These are phyloP conservation scores for Lepidurus couesii DNA, from an alignment of 1,140 invertebrate species.

Conservation along the genomic window DNA sequence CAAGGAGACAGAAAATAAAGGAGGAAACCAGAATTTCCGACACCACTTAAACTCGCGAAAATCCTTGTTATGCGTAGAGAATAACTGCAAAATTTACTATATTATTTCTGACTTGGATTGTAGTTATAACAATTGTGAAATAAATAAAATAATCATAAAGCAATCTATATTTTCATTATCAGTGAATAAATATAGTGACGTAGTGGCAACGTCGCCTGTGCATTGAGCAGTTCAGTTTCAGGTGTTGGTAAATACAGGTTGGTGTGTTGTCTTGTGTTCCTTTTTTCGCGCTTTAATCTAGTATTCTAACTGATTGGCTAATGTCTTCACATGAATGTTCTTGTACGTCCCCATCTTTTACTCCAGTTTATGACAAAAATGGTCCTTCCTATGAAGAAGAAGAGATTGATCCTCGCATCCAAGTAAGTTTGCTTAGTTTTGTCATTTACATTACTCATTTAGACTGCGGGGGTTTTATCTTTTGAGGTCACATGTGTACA, in stretches of 20 bases:
- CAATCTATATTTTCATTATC: no score
- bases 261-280: neutral
- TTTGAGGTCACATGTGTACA: neutral
- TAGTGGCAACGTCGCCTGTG: conserved; percentile 1
- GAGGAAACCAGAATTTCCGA: no score
- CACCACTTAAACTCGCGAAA: no score
- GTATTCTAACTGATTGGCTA: neutral
- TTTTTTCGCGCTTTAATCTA: neutral
- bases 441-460: conserved; percentile 14
- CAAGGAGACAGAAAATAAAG: no score
- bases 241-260: neutral
- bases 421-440: conserved; percentile 33
- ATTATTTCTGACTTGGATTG: no score
- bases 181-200: neutral
- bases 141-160: no score
- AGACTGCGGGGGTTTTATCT: neutral
- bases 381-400: conserved; percentile 30
- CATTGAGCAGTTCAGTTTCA: neutral
- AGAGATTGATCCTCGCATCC: conserved; percentile 38
- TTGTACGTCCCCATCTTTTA: neutral
- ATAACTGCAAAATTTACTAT: no score
- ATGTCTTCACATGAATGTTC: conserved; percentile 22
- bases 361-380: conserved; percentile 3
- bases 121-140: no score
- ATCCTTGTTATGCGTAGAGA: no score